These are phyloP conservation scores for Fregetta grallaria DNA, from an alignment of 2,113 vertebrate species.

Conservation along the genomic window DNA sequence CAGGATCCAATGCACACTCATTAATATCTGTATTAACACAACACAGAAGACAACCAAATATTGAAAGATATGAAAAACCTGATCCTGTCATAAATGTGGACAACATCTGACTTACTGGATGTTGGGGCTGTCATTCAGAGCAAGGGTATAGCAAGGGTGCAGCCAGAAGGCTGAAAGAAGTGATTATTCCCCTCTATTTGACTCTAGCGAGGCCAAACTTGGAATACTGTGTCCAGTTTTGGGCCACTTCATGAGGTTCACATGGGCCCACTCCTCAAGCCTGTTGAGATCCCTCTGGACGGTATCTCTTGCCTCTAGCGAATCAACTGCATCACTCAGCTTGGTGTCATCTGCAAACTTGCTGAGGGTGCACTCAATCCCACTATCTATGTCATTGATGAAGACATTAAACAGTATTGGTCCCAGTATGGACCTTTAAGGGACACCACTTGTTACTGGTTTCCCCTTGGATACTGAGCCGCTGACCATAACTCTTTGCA, in stretches of 20 bases:
- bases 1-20: conserved; percentile 80
- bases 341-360: neutral
- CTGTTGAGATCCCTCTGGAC: neutral
- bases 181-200: neutral
- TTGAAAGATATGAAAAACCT: neutral
- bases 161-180: neutral
- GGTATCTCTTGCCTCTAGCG: neutral
- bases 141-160: neutral
- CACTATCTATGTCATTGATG: neutral
- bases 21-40: conserved; percentile 76
- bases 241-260: neutral
- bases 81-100: neutral
- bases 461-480: neutral
- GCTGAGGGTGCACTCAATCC: neutral
- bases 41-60: neutral
- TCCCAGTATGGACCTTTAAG: neutral
- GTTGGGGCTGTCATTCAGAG: neutral
- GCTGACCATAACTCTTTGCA: neutral
- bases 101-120: neutral
- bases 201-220: neutral
- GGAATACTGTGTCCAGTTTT: neutral
- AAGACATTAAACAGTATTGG: neutral
- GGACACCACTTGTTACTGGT: neutral
- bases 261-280: neutral
- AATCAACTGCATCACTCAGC: neutral